phyloP scores from a whole-genome alignment of 2,113 vertebrate genomes.

The Paramormyrops kingsleyae region DNA sequence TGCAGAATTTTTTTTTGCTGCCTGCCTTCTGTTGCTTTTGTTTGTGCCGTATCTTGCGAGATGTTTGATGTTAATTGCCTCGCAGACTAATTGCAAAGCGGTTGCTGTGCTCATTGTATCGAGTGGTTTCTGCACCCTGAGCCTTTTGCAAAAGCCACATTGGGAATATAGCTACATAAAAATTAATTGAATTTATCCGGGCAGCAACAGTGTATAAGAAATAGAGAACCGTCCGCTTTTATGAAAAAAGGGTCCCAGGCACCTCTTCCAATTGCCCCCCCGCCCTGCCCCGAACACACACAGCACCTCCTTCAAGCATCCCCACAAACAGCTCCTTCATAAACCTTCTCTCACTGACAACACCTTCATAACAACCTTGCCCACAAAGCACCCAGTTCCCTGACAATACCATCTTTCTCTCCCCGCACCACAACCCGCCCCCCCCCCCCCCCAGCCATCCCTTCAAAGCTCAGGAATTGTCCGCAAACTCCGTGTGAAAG shows the following conservation, averaged over 20 bases:
- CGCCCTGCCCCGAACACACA: neutral
- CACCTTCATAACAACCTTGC: neutral
- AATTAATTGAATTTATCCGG: conserved; percentile 2
- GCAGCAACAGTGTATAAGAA: neutral
- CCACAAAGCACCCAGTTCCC: neutral
- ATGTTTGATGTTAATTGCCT: neutral
- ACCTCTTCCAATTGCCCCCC: neutral
- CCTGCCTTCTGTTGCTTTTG: neutral
- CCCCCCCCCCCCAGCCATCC: neutral
- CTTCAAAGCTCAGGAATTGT: neutral
- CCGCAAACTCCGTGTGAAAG: neutral
- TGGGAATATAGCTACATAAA: neutral
- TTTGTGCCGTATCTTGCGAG: neutral
- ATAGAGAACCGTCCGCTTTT: neutral
- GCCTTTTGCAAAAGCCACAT: neutral
- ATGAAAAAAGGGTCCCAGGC: neutral
- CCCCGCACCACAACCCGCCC: too few species aligned
- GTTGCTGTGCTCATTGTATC: neutral
- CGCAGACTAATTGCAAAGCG: neutral
- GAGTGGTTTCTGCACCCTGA: neutral
- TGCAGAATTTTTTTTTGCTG: neutral
- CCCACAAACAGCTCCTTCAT: neutral
- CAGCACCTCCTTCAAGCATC: neutral
- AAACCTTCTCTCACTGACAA: neutral
- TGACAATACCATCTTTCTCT: neutral